phyloP scores from a whole-genome alignment of 2,797 vertebrate species.

The Anniella stebbinsi region DNA sequence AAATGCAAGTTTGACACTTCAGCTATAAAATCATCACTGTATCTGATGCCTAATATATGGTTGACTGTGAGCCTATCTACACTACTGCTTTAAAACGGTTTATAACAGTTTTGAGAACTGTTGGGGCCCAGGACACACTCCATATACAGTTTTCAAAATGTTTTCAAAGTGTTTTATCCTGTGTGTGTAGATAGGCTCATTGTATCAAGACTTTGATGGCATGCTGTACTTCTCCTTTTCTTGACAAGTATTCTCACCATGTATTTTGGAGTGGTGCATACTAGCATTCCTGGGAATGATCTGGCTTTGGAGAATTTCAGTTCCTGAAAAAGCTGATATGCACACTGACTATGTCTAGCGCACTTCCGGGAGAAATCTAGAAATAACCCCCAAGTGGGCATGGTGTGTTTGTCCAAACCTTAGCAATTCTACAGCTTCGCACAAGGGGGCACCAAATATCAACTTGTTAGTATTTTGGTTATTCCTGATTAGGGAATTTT shows the following conservation, averaged over 20 bases:
- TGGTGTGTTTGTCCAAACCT: neutral
- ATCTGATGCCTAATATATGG: neutral
- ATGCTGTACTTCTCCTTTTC: neutral
- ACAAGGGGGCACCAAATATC: conserved; percentile 28
- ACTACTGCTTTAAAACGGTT: too few species aligned
- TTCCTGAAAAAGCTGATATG: neutral
- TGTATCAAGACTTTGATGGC: neutral
- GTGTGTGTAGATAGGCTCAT: too few species aligned
- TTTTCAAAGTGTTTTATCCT: too few species aligned
- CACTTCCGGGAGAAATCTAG: neutral
- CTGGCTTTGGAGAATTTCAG: neutral
- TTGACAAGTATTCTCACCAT: neutral
- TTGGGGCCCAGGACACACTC: too few species aligned
- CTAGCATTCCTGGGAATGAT: neutral
- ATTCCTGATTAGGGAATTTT: neutral
- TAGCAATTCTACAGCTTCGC: neutral
- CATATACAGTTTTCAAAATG: too few species aligned
- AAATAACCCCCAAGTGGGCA: too few species aligned
- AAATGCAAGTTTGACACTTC: neutral
- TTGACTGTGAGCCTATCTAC: too few species aligned
- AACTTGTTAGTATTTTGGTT: neutral
- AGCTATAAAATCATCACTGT: neutral
- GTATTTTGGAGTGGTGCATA: neutral
- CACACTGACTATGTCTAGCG: too few species aligned
- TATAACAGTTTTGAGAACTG: too few species aligned